These are phyloP conservation scores for Trematomus bernacchii DNA, from an alignment of 2,797 vertebrate species.

Conservation along the genomic window DNA sequence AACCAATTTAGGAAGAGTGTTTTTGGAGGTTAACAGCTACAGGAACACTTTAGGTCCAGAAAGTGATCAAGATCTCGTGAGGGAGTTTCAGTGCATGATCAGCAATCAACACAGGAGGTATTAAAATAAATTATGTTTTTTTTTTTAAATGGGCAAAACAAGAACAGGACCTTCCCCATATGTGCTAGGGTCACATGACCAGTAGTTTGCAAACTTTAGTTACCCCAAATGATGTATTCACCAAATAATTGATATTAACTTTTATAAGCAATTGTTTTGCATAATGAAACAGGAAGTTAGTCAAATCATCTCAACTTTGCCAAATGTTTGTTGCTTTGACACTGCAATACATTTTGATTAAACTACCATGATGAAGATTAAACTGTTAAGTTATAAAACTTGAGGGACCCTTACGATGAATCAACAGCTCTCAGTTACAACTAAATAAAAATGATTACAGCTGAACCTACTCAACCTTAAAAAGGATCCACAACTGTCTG, in stretches of 20 bases:
- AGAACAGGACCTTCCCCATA: neutral
- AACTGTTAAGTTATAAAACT: too few relatives aligned
- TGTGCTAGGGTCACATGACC: neutral
- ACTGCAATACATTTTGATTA: too few relatives aligned
- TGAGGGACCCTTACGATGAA: neutral
- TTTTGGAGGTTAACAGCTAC: neutral
- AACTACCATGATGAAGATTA: too few relatives aligned
- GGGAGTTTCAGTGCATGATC: conserved; percentile 4
- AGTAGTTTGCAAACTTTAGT: neutral
- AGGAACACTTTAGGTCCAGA: conserved; percentile 7
- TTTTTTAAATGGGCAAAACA: neutral
- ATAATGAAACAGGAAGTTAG: neutral
- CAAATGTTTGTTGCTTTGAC: neutral
- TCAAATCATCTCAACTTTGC: neutral
- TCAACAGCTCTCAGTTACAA: neutral
- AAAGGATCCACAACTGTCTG: neutral
- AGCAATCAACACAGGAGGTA: neutral
- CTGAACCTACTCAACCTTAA: neutral
- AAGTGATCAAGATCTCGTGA: neutral
- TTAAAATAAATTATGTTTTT: neutral
- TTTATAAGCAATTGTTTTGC: neutral
- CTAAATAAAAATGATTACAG: neutral
- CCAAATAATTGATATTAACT: neutral
- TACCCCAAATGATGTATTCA: neutral
- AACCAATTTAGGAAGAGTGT: neutral